Base-by-base conservation (phyloP, 2,888 invertebrate species). In the Sclerodermus sp. region DNA sequence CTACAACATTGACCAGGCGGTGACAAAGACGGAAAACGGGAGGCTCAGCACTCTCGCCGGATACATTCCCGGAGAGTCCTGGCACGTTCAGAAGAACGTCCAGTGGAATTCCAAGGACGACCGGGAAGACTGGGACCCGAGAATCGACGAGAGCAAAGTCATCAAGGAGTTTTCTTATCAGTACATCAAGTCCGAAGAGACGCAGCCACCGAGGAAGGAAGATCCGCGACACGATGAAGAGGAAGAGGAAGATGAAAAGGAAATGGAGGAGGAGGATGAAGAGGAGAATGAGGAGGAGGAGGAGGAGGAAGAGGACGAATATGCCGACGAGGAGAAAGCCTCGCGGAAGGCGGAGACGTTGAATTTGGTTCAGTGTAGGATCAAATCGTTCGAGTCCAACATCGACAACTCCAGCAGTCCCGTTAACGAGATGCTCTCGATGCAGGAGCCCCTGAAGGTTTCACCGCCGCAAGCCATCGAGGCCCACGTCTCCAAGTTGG, bases 151-250 rank as follows among this genome's bases (percentile, higher is more conserved):
- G 55, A 72, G 75, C 31, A 68, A 71, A 14, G 68, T 79, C 1
- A 70, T 78, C 36, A 79, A 79, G 47, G 79, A 79, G 44, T 78
- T 77, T 51, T 78, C 79, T 0, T 79, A 79, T 51, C 77, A 79
- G 48, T 79, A 79, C 41, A 75, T 79, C 37, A 76, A 67, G 30
- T 65, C 74, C 1, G 70, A 23, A 8, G 23, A 23, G 8, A 23
- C 8, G 23, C 4, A 23, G 23, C 8, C 23, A 23, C 3, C 3
- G 23, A 8, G 23, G 3, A 8, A 23, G 23, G 23, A 23, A 23
- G 8, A 8, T 23, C 3, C 23, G 23, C 4, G 23, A 23, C 23
- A 70, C 4, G 58, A 58, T 10, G 37, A 52, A 8, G 56, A 56
- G 1, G 45, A 40, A 8, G 12, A 6, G 10, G 32, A 39, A 8